Evolutionary conservation across 2,797 vertebrate species (phyloP).

Genomic region (Mionectes olivaceus): DNA sequence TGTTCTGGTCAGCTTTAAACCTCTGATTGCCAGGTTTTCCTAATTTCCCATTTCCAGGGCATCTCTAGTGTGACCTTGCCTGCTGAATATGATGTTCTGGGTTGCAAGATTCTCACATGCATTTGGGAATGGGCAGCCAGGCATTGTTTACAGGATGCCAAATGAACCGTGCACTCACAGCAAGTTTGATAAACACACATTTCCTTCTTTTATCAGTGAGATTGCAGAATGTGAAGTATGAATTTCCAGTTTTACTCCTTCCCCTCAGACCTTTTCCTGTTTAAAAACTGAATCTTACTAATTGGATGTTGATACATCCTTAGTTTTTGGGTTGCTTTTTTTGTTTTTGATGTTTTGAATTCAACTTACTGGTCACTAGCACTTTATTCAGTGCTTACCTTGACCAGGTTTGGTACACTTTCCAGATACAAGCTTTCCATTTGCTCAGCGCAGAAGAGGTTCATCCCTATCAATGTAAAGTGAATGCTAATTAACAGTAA

Average conservation of each 20-base stretch:
- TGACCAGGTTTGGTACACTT: slow-evolving; percentile 71
- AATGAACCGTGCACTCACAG: slow-evolving; percentile 83
- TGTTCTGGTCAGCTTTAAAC: slow-evolving; percentile 79
- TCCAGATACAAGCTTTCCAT: slow-evolving; percentile 75
- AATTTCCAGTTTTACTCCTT: slow-evolving; percentile 85
- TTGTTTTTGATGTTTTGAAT: slow-evolving; percentile 66
- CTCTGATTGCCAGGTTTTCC: slow-evolving; percentile 88
- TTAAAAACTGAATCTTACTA: slow-evolving; percentile 80
- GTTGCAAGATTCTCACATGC: slow-evolving; percentile 82
- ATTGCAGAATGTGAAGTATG: slow-evolving; percentile 83
- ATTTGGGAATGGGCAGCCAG: slow-evolving; percentile 82
- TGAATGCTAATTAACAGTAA: slow-evolving; percentile 83
- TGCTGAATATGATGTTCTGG: slow-evolving; percentile 78
- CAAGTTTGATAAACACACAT: slow-evolving; percentile 92
- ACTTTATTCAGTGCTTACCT: slow-evolving; percentile 71
- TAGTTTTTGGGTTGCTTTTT: slow-evolving; percentile 36
- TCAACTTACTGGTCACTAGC: slow-evolving; percentile 65
- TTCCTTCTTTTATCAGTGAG: slow-evolving; percentile 89
- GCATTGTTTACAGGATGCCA: slow-evolving; percentile 85
- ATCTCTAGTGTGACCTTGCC: slow-evolving; percentile 83
- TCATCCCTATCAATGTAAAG: slow-evolving; percentile 81
- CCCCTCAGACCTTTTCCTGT: slow-evolving; percentile 83
- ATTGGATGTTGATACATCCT: slow-evolving; percentile 79
- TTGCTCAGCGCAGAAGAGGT: slow-evolving; percentile 74
- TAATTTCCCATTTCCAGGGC: slow-evolving; percentile 91